Evolutionary conservation across 2,888 invertebrate genomes (phyloP).

Genomic region (Drosophila algonquin): DNA sequence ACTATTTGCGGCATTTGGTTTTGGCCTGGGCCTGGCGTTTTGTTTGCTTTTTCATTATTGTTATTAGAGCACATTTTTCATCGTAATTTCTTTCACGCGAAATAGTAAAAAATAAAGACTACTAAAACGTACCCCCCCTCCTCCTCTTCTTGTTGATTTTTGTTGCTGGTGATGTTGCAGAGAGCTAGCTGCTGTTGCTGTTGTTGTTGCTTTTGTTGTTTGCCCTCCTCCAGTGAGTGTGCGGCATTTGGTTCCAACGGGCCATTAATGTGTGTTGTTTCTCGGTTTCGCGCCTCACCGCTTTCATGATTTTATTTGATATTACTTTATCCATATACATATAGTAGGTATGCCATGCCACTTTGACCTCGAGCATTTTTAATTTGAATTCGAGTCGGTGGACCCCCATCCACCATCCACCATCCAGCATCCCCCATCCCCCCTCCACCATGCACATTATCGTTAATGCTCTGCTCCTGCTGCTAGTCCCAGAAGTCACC

Average conservation of each 20-base stretch:
- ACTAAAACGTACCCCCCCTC: conserved; percentile 48
- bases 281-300: conserved; percentile 62
- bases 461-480: too few relatives aligned
- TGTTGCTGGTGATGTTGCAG: too few relatives aligned
- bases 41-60: conserved; percentile 75
- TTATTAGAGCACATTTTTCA: conserved; percentile 77
- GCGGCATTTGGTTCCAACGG: conserved; percentile 67
- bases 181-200: too few relatives aligned
- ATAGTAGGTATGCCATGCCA: background rate
- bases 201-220: conserved; percentile 4
- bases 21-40: conserved; percentile 49
- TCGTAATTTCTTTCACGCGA: conserved; percentile 76
- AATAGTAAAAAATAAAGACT: conserved; percentile 71
- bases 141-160: too few relatives aligned
- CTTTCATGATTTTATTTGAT: conserved; percentile 46
- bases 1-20: conserved; percentile 49
- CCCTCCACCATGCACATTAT: too few relatives aligned
- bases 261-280: conserved; percentile 60
- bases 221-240: conserved; percentile 52
- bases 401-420: too few relatives aligned
- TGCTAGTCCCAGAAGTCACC: too few relatives aligned
- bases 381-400: conserved; percentile 4
- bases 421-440: too few relatives aligned
- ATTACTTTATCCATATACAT: background rate
- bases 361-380: conserved; percentile 11